A percentile compares a stretch with the other conserved stretches of the same genome.
Evolutionary conservation across 2,888 invertebrate species (phyloP).

Genomic region (Parthenolecanium corni): DNA sequence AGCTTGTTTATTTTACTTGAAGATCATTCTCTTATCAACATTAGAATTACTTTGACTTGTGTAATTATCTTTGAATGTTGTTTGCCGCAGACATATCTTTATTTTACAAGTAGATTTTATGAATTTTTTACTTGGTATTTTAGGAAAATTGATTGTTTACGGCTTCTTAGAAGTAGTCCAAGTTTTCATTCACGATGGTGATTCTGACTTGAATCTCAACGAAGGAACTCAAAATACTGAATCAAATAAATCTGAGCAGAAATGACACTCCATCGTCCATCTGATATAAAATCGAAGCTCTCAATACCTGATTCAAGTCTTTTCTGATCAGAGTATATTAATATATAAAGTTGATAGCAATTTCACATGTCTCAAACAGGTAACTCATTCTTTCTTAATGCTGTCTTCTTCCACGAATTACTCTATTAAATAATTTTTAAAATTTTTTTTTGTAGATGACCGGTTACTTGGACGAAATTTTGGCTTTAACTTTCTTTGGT

Average conservation of each 20-base stretch:
- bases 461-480: constrained; percentile 89
- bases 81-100: too few species aligned
- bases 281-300: not conserved
- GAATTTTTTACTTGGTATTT: not conserved
- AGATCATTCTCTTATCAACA: too few species aligned
- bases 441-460: constrained; percentile 52
- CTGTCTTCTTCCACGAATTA: not conserved
- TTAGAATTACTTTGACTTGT: too few species aligned
- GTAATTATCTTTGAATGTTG: too few species aligned
- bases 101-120: too few species aligned
- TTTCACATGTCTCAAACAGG: constrained; percentile 57
- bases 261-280: not conserved
- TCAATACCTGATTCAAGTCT: constrained; percentile 48
- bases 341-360: constrained; percentile 58
- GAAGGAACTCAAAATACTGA: too few species aligned
- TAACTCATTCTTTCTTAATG: too few species aligned
- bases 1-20: constrained; percentile 40
- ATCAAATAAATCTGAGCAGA: too few species aligned
- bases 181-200: not conserved
- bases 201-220: not conserved
- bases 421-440: not conserved
- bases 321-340: constrained; percentile 78
- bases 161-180: constrained; percentile 20
- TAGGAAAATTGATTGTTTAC: constrained; percentile 26
- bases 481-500: constrained; percentile 51